Conservation (phyloP, 1,140 invertebrate species). For the Drosophila novamexicana region DNA sequence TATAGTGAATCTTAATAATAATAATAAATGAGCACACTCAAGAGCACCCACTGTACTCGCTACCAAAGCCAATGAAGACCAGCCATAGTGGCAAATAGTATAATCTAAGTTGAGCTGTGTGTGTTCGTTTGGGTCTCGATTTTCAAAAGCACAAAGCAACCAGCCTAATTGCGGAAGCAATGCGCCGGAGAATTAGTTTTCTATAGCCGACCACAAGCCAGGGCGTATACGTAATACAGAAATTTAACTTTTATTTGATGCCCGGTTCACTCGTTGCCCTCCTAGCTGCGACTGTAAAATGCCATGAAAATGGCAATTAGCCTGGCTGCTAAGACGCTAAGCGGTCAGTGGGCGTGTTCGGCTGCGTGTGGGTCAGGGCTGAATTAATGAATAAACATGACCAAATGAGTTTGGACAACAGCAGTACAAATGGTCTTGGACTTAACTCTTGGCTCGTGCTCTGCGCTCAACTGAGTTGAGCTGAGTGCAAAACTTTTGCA, state of each 20-base stretch:
- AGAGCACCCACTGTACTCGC: conserved; percentile 24
- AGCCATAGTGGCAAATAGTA: conserved; percentile 44
- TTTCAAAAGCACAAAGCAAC: conserved; percentile 56
- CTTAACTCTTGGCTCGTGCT: conserved; percentile 39
- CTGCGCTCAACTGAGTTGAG: neutral
- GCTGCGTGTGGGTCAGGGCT: conserved; percentile 54
- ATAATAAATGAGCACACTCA: neutral
- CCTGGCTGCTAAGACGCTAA: conserved; percentile 49
- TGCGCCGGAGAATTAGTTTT: conserved; percentile 72
- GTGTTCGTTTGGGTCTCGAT: conserved; percentile 25
- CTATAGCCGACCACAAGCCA: conserved; percentile 31
- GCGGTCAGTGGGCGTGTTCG: conserved; percentile 13
- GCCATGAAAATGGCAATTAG: conserved; percentile 77
- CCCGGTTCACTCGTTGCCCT: neutral
- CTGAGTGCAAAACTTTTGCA: conserved; percentile 63
- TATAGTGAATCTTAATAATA: no score
- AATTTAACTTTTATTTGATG: conserved; percentile 59
- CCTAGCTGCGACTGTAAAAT: conserved; percentile 49
- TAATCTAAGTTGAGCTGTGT: conserved; percentile 39
- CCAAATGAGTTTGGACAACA: conserved; percentile 73
- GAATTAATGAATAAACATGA: conserved; percentile 82
- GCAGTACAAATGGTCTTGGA: conserved; percentile 54
- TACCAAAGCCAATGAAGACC: conserved; percentile 10
- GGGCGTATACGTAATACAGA: conserved; percentile 42
- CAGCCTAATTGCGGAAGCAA: conserved; percentile 78